Evolutionary conservation across 2,113 vertebrate species (phyloP).

Genomic region (Gopherus flavomarginatus): DNA sequence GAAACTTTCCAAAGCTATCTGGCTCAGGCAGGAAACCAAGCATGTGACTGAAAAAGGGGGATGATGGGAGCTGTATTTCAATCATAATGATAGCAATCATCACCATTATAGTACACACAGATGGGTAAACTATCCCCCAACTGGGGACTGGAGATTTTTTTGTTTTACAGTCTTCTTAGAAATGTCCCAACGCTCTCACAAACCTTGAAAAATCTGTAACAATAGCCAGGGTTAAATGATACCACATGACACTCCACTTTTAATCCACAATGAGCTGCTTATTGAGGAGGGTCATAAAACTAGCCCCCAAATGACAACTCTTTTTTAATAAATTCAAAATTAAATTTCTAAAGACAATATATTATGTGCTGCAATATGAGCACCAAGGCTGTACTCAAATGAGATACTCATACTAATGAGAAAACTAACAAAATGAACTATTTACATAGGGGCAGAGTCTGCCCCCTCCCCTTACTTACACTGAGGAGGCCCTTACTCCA

Average conservation of each 20-base stretch:
- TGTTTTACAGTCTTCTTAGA: background rate
- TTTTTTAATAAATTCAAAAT: no score
- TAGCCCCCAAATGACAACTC: no score
- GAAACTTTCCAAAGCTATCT: background rate
- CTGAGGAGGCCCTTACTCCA: background rate
- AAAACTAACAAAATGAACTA: conserved; percentile 1
- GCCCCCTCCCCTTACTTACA: background rate
- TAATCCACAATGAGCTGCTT: background rate
- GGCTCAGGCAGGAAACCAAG: background rate
- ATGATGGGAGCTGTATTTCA: background rate
- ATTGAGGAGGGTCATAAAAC: no score
- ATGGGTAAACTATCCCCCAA: background rate
- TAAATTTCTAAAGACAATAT: background rate
- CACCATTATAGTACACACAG: background rate
- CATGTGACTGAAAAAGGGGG: background rate
- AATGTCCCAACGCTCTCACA: background rate
- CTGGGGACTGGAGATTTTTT: background rate
- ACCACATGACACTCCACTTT: no score
- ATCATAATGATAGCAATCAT: background rate
- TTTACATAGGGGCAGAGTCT: background rate
- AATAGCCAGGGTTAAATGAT: background rate
- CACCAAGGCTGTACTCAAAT: background rate
- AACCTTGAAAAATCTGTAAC: background rate
- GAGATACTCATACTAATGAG: background rate
- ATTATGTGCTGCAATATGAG: background rate